These are phyloP conservation scores for Forbesichthys agassizii DNA, from an alignment of 2,113 vertebrate genomes.

Conservation along the genomic window DNA sequence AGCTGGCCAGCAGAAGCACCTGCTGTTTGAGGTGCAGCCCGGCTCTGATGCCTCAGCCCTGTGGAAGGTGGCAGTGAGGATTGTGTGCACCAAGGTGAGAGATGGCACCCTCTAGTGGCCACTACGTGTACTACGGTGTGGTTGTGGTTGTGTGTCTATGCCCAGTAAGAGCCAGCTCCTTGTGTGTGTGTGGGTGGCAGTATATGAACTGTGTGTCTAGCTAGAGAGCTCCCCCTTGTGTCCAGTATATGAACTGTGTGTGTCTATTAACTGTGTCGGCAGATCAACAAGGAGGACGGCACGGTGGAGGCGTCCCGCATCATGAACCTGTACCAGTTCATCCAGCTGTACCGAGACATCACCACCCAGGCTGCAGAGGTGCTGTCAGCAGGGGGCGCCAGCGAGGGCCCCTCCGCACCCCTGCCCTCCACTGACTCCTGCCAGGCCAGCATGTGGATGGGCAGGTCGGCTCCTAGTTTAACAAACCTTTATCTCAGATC, in stretches of 20 bases:
- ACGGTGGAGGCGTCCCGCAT: slow-evolving; percentile 91
- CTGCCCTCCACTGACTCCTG: slow-evolving; percentile 82
- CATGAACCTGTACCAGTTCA: slow-evolving; percentile 98
- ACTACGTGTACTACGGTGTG: too few relatives aligned
- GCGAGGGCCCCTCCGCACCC: slow-evolving; percentile 75
- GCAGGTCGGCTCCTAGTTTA: slow-evolving; percentile 78
- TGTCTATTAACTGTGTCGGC: background rate
- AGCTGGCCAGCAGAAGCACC: slow-evolving; percentile 91
- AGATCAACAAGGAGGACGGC: slow-evolving; percentile 95
- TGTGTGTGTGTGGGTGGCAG: too few relatives aligned
- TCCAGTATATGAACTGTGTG: background rate
- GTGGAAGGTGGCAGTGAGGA: slow-evolving; percentile 92
- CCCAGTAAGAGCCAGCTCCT: too few relatives aligned
- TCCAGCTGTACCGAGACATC: slow-evolving; percentile 94
- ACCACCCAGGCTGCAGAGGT: slow-evolving; percentile 90
- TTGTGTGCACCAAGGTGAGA: slow-evolving; percentile 95
- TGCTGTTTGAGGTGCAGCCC: slow-evolving; percentile 94
- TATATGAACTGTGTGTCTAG: too few relatives aligned
- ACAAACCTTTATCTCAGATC: too few relatives aligned
- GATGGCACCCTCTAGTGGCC: background rate
- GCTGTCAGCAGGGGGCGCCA: slow-evolving; percentile 73
- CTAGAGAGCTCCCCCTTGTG: background rate
- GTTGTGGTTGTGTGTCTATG: too few relatives aligned
- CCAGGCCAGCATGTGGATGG: slow-evolving; percentile 98
- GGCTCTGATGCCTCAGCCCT: slow-evolving; percentile 92